A percentile compares a stretch with the other conserved stretches of the same genome.
phyloP scores from a whole-genome alignment of 2,888 invertebrate species.

The Helleia helle region DNA sequence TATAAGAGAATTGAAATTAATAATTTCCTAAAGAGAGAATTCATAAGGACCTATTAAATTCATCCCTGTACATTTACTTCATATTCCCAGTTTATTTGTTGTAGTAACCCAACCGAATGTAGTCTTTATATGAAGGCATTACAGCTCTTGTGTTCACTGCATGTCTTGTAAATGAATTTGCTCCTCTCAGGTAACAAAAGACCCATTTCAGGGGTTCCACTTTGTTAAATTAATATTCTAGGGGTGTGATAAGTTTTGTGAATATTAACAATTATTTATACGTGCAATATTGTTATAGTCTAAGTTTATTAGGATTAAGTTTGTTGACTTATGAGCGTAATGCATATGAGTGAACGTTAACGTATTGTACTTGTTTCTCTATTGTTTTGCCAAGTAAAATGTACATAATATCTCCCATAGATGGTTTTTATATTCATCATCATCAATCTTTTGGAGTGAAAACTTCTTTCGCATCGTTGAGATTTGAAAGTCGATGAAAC shows the following conservation, averaged over 20 bases:
- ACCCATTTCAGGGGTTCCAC: conserved; percentile 35
- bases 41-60: conserved; percentile 6
- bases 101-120: not conserved
- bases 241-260: conserved; percentile 21
- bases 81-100: conserved; percentile 1
- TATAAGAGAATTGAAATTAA: too few relatives aligned
- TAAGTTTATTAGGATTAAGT: too few relatives aligned
- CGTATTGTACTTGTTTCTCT: too few relatives aligned
- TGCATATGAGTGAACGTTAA: too few relatives aligned
- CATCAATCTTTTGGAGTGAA: too few relatives aligned
- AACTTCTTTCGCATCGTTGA: too few relatives aligned
- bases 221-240: conserved; percentile 40
- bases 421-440: too few relatives aligned
- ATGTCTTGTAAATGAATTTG: conserved; percentile 36
- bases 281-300: too few relatives aligned
- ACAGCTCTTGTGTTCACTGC: not conserved
- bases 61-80: conserved; percentile 3
- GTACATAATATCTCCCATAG: too few relatives aligned
- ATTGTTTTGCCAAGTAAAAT: too few relatives aligned
- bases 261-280: conserved; percentile 3
- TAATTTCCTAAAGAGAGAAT: not conserved
- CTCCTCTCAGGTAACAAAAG: conserved; percentile 46
- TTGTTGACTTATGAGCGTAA: too few relatives aligned
- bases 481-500: too few relatives aligned
- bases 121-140: not conserved